A percentile compares a stretch with the other conserved stretches of the same genome.
Evolutionary conservation across 2,797 vertebrate species (phyloP).

Genomic region (Uromys caudimaculatus): DNA sequence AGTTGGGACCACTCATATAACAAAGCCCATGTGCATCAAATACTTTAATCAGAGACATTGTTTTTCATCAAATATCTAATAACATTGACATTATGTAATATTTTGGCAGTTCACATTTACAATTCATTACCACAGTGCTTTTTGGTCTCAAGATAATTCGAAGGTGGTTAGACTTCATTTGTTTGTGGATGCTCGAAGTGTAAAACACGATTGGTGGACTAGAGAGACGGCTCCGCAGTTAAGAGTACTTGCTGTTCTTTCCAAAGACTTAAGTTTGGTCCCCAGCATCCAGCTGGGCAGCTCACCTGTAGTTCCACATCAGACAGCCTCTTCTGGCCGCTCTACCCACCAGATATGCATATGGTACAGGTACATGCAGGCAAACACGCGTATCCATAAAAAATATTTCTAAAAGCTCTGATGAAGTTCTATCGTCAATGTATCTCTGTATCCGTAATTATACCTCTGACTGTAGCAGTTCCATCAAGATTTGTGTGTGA

Average conservation of each 20-base stretch:
- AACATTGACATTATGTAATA: conserved; percentile 42
- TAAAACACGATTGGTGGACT: background rate
- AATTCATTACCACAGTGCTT: background rate
- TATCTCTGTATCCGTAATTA: background rate
- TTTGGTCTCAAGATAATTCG: background rate
- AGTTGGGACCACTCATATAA: conserved; percentile 40
- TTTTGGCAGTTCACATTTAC: conserved; percentile 42
- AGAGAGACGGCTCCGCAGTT: background rate
- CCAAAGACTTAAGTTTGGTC: background rate
- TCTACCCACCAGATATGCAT: too few species aligned
- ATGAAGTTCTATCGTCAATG: background rate
- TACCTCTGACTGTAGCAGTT: background rate
- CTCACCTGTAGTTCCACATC: background rate
- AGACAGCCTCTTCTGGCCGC: background rate
- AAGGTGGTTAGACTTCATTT: background rate
- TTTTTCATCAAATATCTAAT: conserved; percentile 51
- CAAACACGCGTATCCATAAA: background rate
- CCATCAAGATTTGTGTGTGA: background rate
- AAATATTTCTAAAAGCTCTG: background rate
- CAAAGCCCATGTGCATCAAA: conserved; percentile 29
- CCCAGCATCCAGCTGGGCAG: background rate
- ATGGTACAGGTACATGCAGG: background rate
- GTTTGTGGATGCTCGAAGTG: background rate
- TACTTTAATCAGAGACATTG: conserved; percentile 61
- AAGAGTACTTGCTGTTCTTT: background rate